These are phyloP conservation scores for Turdus rufiventris DNA, from an alignment of 2,113 vertebrate genomes.

Conservation along the genomic window DNA sequence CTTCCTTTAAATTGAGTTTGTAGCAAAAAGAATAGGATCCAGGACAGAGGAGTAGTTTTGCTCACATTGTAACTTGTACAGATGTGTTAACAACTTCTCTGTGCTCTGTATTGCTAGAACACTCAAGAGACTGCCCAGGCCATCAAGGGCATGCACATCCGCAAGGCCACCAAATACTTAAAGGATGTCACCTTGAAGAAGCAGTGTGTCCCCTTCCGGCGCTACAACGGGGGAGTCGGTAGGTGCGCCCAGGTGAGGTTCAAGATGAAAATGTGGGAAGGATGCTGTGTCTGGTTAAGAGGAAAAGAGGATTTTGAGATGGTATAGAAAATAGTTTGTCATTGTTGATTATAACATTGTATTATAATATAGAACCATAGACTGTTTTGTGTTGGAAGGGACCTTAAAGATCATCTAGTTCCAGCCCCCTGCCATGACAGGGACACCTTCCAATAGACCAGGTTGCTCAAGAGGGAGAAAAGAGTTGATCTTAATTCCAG, in stretches of 20 bases:
- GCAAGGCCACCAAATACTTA: constrained; percentile 93
- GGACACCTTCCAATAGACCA: background rate
- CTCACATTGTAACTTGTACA: background rate
- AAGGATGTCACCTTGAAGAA: constrained; percentile 87
- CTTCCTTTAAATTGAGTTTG: background rate
- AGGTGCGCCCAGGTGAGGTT: constrained; percentile 89
- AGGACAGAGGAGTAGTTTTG: background rate
- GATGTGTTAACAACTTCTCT: background rate
- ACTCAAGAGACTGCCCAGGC: constrained; percentile 95
- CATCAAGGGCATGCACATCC: constrained; percentile 98
- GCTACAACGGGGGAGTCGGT: constrained; percentile 93
- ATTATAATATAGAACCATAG: background rate
- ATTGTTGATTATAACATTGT: background rate
- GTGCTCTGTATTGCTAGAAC: constrained; percentile 73
- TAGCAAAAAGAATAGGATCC: background rate
- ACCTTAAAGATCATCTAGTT: background rate
- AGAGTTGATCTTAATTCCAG: background rate
- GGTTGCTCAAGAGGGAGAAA: background rate
- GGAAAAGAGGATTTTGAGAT: background rate
- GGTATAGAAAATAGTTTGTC: background rate
- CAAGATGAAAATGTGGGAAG: background rate
- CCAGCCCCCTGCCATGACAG: background rate
- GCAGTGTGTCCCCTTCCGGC: constrained; percentile 92
- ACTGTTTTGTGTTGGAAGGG: background rate
- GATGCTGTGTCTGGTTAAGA: background rate